A percentile compares a stretch with the other conserved stretches of the same genome.
Conservation (phyloP, 2,797 vertebrate genomes). For the Phataginus tetradactyla region DNA sequence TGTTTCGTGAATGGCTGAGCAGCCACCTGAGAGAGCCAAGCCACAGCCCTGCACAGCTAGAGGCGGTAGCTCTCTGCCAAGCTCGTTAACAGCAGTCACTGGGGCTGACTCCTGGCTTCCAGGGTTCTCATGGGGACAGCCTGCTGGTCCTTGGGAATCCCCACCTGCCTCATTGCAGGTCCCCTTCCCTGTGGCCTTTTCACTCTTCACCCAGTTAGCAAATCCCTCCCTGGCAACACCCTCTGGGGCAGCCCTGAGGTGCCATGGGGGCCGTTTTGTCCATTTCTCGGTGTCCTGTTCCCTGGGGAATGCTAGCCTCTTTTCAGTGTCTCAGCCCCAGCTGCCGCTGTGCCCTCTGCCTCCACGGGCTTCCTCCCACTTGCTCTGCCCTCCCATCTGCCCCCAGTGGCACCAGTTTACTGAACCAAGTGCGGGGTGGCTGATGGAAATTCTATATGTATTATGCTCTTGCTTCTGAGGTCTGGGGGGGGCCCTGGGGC, state of each 20-base stretch:
- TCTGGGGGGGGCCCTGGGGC: neutral
- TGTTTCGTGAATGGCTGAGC: neutral
- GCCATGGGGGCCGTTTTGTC: neutral
- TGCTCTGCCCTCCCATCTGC: neutral
- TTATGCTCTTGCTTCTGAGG: neutral
- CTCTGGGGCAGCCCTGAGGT: neutral
- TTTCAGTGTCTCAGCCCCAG: too few relatives aligned
- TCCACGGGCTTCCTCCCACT: accelerated
- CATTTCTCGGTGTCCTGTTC: neutral
- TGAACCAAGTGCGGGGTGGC: neutral
- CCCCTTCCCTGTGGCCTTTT: neutral
- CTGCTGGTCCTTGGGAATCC: neutral
- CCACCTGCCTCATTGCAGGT: too few relatives aligned
- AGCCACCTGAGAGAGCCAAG: neutral
- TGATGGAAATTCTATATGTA: neutral
- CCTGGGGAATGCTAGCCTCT: neutral
- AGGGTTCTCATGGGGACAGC: neutral
- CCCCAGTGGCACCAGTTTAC: neutral
- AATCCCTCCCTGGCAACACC: neutral
- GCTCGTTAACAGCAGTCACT: neutral
- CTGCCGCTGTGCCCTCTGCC: neutral
- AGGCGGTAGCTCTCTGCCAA: neutral
- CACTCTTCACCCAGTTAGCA: neutral
- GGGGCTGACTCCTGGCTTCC: neutral
- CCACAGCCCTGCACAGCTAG: neutral